Conservation (phyloP, 2,113 vertebrate genomes). For the Forbesichthys agassizii region DNA sequence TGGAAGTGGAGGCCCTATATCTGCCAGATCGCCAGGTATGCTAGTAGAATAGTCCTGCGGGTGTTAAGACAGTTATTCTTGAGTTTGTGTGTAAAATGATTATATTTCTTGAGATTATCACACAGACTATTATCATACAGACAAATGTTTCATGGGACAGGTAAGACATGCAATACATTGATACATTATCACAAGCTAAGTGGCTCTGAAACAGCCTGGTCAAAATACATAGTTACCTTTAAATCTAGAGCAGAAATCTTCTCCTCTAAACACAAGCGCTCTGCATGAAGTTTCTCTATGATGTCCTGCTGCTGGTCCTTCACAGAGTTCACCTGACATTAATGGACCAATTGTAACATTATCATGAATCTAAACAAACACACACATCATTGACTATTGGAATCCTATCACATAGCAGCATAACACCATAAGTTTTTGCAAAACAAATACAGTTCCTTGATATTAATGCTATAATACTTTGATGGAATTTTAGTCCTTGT, state of each 20-base stretch:
- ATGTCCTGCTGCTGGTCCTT: constrained; percentile 81
- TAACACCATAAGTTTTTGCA: too few species aligned
- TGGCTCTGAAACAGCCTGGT: not conserved
- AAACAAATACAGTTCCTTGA: too few species aligned
- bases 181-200: not conserved
- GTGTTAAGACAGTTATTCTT: constrained; percentile 3
- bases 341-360: constrained; percentile 6
- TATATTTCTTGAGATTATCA: not conserved
- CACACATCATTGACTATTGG: too few species aligned
- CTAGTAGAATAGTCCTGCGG: constrained; percentile 54
- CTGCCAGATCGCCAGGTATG: constrained; percentile 55
- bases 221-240: constrained; percentile 71
- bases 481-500: too few species aligned
- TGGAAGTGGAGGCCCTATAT: constrained; percentile 69
- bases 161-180: not conserved
- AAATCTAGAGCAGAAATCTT: constrained; percentile 68
- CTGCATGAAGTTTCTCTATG: constrained; percentile 75
- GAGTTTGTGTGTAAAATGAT: constrained; percentile 1
- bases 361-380: not conserved
- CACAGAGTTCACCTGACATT: constrained; percentile 79
- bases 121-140: not conserved
- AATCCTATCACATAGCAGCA: too few species aligned
- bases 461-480: too few species aligned
- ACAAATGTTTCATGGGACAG: not conserved
- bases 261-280: constrained; percentile 75